Percentiles rank a stretch among this genome's conserved stretches.
phyloP scores from a whole-genome alignment of 2,113 vertebrate genomes.

The Trichomycterus rosablanca region DNA sequence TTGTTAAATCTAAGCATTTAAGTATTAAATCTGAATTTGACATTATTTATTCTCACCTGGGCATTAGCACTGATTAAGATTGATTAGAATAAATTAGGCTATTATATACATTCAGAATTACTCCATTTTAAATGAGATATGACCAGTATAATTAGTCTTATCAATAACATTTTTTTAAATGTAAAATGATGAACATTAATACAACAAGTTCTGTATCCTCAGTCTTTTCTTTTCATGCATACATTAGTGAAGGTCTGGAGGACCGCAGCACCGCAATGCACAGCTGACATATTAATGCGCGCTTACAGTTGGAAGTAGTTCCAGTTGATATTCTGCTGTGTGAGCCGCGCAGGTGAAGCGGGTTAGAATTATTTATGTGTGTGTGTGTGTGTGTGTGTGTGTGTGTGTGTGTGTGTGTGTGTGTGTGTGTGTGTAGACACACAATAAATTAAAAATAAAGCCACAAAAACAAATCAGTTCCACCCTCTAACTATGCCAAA shows the following conservation, averaged over 20 bases:
- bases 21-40: background rate
- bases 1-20: too few species aligned
- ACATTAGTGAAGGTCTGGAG: conserved; percentile 66
- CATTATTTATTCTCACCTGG: background rate
- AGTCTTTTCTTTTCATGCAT: conserved; percentile 53
- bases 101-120: too few species aligned
- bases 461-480: too few species aligned
- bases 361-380: conserved; percentile 4
- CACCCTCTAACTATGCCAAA: too few species aligned
- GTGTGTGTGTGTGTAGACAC: too few species aligned
- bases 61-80: too few species aligned
- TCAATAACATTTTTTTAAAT: background rate
- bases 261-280: conserved; percentile 66
- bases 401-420: too few species aligned
- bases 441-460: too few species aligned
- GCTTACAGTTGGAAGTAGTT: conserved; percentile 65
- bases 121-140: too few species aligned
- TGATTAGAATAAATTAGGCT: too few species aligned
- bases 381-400: background rate
- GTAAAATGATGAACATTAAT: conserved; percentile 1
- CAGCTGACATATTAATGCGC: conserved; percentile 68
- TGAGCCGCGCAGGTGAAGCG: conserved; percentile 37
- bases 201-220: conserved; percentile 36
- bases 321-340: conserved; percentile 45
- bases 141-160: too few species aligned